Conservation (phyloP, 2,113 vertebrate genomes). For the Macaca mulatta region DNA sequence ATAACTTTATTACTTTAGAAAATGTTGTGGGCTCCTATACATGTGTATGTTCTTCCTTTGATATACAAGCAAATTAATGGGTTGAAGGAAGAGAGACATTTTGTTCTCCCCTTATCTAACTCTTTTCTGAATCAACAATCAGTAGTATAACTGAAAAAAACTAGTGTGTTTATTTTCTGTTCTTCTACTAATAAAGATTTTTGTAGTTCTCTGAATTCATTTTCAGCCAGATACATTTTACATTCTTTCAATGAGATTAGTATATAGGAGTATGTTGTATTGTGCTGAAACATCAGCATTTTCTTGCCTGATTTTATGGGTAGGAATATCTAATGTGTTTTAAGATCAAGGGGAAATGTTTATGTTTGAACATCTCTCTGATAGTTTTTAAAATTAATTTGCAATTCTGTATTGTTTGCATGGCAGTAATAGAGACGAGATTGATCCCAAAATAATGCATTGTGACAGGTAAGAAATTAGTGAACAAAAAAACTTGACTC, state of each 20-base stretch:
- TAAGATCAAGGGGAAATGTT: slow-evolving; percentile 8
- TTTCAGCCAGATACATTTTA: not conserved
- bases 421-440: not conserved
- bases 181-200: not conserved
- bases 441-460: not conserved
- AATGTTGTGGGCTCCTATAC: accelerated
- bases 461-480: not conserved
- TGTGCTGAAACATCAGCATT: not conserved
- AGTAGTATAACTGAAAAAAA: not conserved
- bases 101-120: not conserved
- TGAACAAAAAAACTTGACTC: not conserved
- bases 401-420: not conserved
- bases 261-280: not conserved
- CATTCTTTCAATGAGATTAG: not conserved
- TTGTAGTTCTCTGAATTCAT: not conserved
- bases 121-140: not conserved
- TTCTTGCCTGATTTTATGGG: slow-evolving; percentile 1
- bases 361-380: slow-evolving; percentile 12
- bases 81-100: not conserved
- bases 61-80: not conserved
- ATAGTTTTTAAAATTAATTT: slow-evolving; percentile 25
- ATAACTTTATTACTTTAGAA: not conserved
- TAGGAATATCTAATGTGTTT: not conserved
- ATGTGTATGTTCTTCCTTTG: not conserved
- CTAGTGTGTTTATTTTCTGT: not conserved